These are phyloP conservation scores for Hypena proboscidalis DNA, from an alignment of 2,888 invertebrate genomes.

Conservation along the genomic window DNA sequence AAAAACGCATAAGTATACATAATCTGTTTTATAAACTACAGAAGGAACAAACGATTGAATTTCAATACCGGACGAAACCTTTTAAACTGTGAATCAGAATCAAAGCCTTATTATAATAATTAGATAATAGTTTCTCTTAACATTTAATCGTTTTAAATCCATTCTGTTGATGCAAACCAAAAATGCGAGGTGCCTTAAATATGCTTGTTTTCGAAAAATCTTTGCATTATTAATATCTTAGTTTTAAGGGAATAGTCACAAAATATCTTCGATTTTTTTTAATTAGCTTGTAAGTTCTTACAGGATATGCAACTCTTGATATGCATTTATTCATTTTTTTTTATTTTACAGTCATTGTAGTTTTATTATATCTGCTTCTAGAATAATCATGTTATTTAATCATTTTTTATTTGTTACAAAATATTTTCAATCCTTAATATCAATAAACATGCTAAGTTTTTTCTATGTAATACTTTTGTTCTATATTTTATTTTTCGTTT, in stretches of 20 bases:
- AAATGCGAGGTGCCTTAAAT: constrained; percentile 77
- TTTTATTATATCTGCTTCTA: constrained; percentile 20
- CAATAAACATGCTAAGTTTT: too few relatives aligned
- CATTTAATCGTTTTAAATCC: constrained; percentile 33
- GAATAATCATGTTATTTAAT: constrained; percentile 11
- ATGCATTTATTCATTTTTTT: constrained; percentile 42
- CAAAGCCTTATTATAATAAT: constrained; percentile 28
- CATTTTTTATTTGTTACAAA: background rate
- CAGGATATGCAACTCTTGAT: constrained; percentile 35
- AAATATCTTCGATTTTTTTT: constrained; percentile 45
- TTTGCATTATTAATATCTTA: constrained; percentile 39
- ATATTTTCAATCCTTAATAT: too few relatives aligned
- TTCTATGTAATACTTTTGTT: too few relatives aligned
- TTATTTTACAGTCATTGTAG: constrained; percentile 39
- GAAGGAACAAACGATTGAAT: background rate
- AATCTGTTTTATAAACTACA: too few relatives aligned
- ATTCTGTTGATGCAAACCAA: constrained; percentile 63
- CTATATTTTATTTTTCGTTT: too few relatives aligned
- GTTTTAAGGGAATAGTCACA: constrained; percentile 69
- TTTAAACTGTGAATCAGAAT: constrained; percentile 26
- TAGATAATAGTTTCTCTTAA: constrained; percentile 39
- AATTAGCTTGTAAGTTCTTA: constrained; percentile 43
- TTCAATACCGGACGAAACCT: background rate
- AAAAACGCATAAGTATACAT: too few relatives aligned
- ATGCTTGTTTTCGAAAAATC: constrained; percentile 45